Base-by-base conservation (phyloP, 2,113 vertebrate genomes). In the Atherinomorus stipes region DNA sequence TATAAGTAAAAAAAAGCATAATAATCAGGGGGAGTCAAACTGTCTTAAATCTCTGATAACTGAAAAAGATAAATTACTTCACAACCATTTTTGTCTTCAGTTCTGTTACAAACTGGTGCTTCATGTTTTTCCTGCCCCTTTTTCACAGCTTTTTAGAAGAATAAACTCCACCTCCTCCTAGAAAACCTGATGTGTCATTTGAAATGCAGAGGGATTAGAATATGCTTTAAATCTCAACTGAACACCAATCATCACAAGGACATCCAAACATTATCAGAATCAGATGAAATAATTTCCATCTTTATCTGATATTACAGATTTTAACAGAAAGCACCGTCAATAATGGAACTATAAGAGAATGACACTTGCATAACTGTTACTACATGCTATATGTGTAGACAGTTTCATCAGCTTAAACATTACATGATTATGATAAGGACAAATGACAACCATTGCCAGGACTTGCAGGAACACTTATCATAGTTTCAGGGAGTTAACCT, bases 401-500 rank as follows among this genome's bases (percentile, higher is more conserved):
- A 1, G 19, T 66, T 50, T 40, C 4, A 60, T 23, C 19, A 37
- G 22, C 1, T 13, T 47, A 57, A 44, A 57, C 31, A 34, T 23
- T 70, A 37, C 9, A n/a, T n/a, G n/a, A 61, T 53, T 31, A 70
- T 72, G 15, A 62, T 4, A 16, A 1, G 1, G 49, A 59, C 51
- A 62, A 53, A 31, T 0, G 11, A 18, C 22, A 23, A 47, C n/a
- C 57, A 26, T 22, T 26, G 40, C 40, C 31, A n/a, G 10, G 37
- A 37, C 9, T n/a, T 19, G 1, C 2, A 16, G 23, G 7, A 4
- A 2, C 1, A 5, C 16, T 23, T 25, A 63, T 91, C 73, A 85
- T 54, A 83, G 49, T 56, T 81, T 82, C 16, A 90, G 70, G 7
- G 88, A 85, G 78, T 96, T 95, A 73, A 93, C 94, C 72, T 95